These are phyloP conservation scores for Zonotrichia albicollis DNA, from an alignment of 2,797 vertebrate species.

Conservation along the genomic window DNA sequence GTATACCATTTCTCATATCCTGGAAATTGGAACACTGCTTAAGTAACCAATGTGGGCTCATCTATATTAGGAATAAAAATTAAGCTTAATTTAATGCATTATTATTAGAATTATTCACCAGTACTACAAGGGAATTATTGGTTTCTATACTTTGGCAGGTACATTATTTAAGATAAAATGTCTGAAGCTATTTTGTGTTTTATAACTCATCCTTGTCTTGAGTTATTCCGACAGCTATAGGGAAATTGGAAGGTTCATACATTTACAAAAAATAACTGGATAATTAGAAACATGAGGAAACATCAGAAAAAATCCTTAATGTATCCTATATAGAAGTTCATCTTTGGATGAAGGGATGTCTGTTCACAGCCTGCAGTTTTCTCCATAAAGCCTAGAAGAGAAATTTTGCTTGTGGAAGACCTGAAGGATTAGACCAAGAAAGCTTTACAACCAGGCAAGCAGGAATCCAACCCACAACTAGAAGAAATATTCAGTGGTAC, in stretches of 20 bases:
- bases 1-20: neutral
- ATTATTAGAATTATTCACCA: neutral
- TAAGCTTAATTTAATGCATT: neutral
- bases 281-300: neutral
- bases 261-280: neutral
- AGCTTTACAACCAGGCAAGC: neutral
- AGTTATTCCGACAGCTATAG: neutral
- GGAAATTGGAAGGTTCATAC: neutral
- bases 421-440: neutral
- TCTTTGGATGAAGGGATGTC: neutral
- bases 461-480: neutral
- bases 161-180: neutral
- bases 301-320: neutral
- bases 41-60: neutral
- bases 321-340: neutral
- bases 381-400: neutral
- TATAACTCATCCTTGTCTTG: neutral
- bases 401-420: neutral
- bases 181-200: constrained; percentile 18
- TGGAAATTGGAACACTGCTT: neutral
- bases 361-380: neutral
- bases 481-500: neutral
- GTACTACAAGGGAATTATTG: neutral
- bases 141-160: neutral
- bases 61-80: neutral